These are phyloP conservation scores for Melipona beecheii DNA, from an alignment of 2,888 invertebrate genomes.

Conservation along the genomic window DNA sequence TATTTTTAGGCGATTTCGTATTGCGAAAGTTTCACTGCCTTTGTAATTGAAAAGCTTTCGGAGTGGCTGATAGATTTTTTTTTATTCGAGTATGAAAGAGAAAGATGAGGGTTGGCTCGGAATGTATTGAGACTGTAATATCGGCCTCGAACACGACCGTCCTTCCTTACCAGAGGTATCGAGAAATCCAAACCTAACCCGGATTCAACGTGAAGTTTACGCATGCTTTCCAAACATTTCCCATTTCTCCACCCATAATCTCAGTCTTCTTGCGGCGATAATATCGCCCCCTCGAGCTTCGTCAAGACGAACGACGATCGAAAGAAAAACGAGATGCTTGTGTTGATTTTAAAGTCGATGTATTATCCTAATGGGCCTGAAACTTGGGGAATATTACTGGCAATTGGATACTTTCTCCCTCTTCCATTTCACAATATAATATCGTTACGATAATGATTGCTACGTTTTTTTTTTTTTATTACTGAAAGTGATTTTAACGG, in stretches of 20 bases:
- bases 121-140: conserved; percentile 8
- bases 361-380: neutral
- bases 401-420: neutral
- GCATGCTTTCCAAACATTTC: conserved; percentile 19
- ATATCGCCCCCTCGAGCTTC: conserved; percentile 17
- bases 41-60: neutral
- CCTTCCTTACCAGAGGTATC: neutral
- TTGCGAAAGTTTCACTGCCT: neutral
- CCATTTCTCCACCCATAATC: conserved; percentile 18
- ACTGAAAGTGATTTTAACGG: too few species aligned
- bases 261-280: conserved; percentile 12
- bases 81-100: neutral
- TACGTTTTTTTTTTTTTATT: neutral
- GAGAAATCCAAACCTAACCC: neutral
- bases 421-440: neutral
- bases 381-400: neutral
- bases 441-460: neutral
- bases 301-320: neutral
- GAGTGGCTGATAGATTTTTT: neutral
- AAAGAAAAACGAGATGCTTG: neutral
- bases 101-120: neutral
- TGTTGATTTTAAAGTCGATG: conserved; percentile 23
- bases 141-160: neutral
- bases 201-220: conserved; percentile 21
- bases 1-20: neutral